phyloP scores from a whole-genome alignment of 2,888 invertebrate genomes.

The Leucoptera coffeella region DNA sequence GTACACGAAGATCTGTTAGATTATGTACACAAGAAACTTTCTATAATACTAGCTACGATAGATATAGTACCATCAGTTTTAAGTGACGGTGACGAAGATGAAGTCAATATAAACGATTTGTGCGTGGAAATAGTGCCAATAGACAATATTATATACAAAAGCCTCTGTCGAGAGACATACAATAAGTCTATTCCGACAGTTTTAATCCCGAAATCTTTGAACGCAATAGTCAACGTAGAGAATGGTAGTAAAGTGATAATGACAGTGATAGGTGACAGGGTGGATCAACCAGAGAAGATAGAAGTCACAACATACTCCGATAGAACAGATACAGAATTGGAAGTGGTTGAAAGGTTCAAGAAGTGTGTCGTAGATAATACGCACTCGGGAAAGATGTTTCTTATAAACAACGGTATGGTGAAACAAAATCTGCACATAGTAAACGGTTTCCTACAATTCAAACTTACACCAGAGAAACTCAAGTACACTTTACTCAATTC shows the following conservation, averaged over 20 bases:
- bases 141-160: slow-evolving; percentile 30
- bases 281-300: slow-evolving; percentile 32
- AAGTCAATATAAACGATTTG: slow-evolving; percentile 20
- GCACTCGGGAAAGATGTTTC: slow-evolving; percentile 35
- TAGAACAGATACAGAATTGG: slow-evolving; percentile 18
- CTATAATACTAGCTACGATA: slow-evolving; percentile 29
- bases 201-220: slow-evolving; percentile 48
- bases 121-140: slow-evolving; percentile 37
- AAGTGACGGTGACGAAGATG: slow-evolving; percentile 13
- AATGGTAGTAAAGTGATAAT: slow-evolving; percentile 53
- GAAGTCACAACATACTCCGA: slow-evolving; percentile 43
- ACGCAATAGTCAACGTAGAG: slow-evolving; percentile 44
- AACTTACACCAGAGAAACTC: slow-evolving; percentile 32
- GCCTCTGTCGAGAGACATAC: slow-evolving; percentile 30
- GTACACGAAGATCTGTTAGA: slow-evolving; percentile 34
- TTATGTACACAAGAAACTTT: slow-evolving; percentile 18
- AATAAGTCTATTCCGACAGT: slow-evolving; percentile 35
- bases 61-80: slow-evolving; percentile 23
- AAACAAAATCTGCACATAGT: slow-evolving; percentile 33
- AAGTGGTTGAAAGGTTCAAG: slow-evolving; percentile 41
- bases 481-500: slow-evolving; percentile 44
- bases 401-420: slow-evolving; percentile 48
- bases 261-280: slow-evolving; percentile 23
- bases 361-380: slow-evolving; percentile 41
- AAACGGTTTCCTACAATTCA: slow-evolving; percentile 27